A percentile compares a stretch with the other conserved stretches of the same genome.
Evolutionary conservation across 2,797 vertebrate genomes (phyloP).

Genomic region (Borostomias antarcticus): DNA sequence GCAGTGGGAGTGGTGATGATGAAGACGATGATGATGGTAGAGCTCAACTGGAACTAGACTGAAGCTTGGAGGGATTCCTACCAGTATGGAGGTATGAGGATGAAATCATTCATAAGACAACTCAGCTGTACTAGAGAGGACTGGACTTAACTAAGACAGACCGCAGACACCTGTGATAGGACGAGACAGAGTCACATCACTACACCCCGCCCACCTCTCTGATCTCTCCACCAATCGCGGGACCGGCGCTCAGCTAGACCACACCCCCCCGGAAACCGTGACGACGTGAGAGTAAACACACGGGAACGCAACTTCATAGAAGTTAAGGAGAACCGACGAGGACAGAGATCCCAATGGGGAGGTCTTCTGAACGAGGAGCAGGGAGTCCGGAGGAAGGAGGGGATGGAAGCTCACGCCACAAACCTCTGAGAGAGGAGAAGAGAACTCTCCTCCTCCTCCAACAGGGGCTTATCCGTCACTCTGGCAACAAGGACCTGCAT

Average conservation of each 20-base stretch:
- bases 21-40: slow-evolving; percentile 46
- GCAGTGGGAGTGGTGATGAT: slow-evolving; percentile 72
- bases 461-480: too few species aligned
- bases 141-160: neutral
- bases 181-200: neutral
- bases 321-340: slow-evolving; percentile 84
- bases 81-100: neutral
- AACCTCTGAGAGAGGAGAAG: slow-evolving; percentile 16
- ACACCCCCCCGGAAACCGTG: slow-evolving; percentile 63
- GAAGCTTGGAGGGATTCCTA: slow-evolving; percentile 15
- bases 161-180: neutral
- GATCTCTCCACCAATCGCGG: neutral
- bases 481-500: neutral
- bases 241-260: slow-evolving; percentile 17
- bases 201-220: neutral
- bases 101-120: neutral
- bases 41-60: too few species aligned
- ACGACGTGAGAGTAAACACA: slow-evolving; percentile 69
- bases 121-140: neutral
- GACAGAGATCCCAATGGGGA: slow-evolving; percentile 82
- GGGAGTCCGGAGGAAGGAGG: slow-evolving; percentile 63
- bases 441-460: too few species aligned
- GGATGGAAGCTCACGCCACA: slow-evolving; percentile 43
- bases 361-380: slow-evolving; percentile 70
- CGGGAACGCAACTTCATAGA: slow-evolving; percentile 98